Evolutionary conservation across 2,113 vertebrate genomes (phyloP).

Genomic region (Choloepus hoffmanni): DNA sequence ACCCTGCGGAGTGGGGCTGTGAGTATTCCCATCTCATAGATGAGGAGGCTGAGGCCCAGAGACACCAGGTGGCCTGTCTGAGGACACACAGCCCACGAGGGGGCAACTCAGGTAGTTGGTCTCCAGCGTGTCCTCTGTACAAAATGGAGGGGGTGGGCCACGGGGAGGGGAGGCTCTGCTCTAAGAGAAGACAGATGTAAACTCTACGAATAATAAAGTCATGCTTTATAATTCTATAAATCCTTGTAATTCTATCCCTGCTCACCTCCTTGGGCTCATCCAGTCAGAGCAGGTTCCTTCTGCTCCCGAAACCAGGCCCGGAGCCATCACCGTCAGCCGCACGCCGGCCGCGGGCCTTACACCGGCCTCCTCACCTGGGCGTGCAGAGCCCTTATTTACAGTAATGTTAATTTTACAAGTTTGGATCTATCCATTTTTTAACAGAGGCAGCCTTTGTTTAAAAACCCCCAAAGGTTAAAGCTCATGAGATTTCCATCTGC

Average conservation of each 20-base stretch:
- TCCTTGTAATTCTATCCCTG: background rate
- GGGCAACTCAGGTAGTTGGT: background rate
- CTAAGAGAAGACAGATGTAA: slow-evolving; percentile 4
- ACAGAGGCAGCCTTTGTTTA: slow-evolving; percentile 67
- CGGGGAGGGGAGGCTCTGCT: background rate
- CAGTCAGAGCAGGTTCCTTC: background rate
- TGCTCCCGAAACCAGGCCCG: background rate
- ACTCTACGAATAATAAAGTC: background rate
- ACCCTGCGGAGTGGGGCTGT: background rate
- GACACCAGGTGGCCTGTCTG: slow-evolving; percentile 31
- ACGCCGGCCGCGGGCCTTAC: background rate
- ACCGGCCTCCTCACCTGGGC: background rate
- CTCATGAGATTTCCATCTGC: slow-evolving; percentile 74
- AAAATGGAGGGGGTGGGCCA: background rate
- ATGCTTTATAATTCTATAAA: too few species aligned
- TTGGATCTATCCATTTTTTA: slow-evolving; percentile 59
- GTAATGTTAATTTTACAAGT: slow-evolving; percentile 65
- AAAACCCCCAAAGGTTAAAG: slow-evolving; percentile 53
- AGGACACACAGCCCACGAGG: background rate
- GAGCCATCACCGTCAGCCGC: background rate
- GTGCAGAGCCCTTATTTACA: slow-evolving; percentile 37
- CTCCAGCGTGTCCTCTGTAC: background rate
- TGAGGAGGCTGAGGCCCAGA: background rate
- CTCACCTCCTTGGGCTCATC: background rate
- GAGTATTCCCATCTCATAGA: background rate